Evolutionary conservation across 1,140 invertebrate species (phyloP), one percentile per base, ranked within the genome.

Genomic region (Globodera rostochiensis): DNA sequence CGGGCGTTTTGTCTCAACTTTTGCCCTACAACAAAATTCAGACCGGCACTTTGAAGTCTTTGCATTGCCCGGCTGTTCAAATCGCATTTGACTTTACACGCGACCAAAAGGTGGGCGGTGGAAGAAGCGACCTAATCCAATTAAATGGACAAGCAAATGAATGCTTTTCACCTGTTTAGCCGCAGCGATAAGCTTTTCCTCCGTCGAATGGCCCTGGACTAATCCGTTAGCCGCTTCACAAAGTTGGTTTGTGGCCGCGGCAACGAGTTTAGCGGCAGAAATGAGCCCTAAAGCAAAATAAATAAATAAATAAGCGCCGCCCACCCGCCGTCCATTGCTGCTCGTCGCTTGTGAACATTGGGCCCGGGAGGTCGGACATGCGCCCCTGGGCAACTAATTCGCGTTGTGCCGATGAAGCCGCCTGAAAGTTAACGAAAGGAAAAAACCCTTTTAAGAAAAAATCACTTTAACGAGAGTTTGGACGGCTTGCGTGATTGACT

Each of bases 11-110:
- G 50, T 9, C 11, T 53, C 11, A 53, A 53, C 50, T 53, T 53
- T 53, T 7, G 50, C 7, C 11, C 11, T 53, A 53, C 7, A 5
- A 53, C 50, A 53, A 53, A 13, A 6, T 64, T 64, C 57, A 19
- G 57, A 64, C 97, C 97, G 9, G 97, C 97, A 86, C 92, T 93
- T 91, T 94, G 95, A 25, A 98, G 91, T n/a, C 96, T 93, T 81
- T 95, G 94, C 57, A 96, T 98, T 15, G 94, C 94, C 84, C 95
- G 94, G 49, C 95, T 96, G 78, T 96, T 94, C 1, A 95, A 94
- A 91, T 98, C 97, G 0, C 97, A 96, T 91, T 98, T 98, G 47
- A 97, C 95, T 92, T 98, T 98, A 91, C 97, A 98, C 4, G 97
- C 97, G 46, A 99, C 96, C 36, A 99, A 91, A 69, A 99, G 91